Evolutionary conservation across 2,888 invertebrate genomes (phyloP), one percentile per base, ranked within the genome.

Genomic region (Drosophila colorata): DNA sequence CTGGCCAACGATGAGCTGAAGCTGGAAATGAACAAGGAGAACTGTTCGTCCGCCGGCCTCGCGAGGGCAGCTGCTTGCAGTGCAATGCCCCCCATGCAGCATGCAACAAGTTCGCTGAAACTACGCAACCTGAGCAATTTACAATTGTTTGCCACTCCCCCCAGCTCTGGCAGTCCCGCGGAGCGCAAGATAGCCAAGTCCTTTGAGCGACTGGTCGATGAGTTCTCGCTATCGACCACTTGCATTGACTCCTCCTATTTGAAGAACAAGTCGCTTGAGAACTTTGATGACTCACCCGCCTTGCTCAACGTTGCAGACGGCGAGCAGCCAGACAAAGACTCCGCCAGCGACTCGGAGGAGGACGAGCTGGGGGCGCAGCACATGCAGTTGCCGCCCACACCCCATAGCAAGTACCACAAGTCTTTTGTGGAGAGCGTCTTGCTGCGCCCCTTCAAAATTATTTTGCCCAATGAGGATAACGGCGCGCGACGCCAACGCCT

Each of bases 141-240:
- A 11, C 53, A 57, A 31, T n/a, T 64, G 18, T 11, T 16, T 16
- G n/a, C 28, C 41, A 44, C 8, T 0, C 52, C 48, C 28, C 40
- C 48, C 55, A 18, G 11, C 40, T 13, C 23, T n/a, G 2, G 40
- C 60, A 11, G 35, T 38, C 33, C 55, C 14, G 53, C 20, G 2
- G 93, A 95, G 72, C 93, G 95, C 92, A 94, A 94, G 37, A 95
- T 95, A 52, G 94, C 94, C 91, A 95, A 94, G 90, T 93, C 91
- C 47, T 92, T 92, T 77, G 92, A 92, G 65, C 91, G 92, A 31
- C 83, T 92, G 16, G 91, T 92, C 60, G 92, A 92, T 77, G 92
- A 92, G 72, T 92, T 92, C 41, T 92, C 92, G 8, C 76, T 92
- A 37, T 92, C 92, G 49, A 87, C 89, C 38, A 90, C 90, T n/a